Conservation (phyloP, 1,140 invertebrate species). For the Drosophila lacteicornis region DNA sequence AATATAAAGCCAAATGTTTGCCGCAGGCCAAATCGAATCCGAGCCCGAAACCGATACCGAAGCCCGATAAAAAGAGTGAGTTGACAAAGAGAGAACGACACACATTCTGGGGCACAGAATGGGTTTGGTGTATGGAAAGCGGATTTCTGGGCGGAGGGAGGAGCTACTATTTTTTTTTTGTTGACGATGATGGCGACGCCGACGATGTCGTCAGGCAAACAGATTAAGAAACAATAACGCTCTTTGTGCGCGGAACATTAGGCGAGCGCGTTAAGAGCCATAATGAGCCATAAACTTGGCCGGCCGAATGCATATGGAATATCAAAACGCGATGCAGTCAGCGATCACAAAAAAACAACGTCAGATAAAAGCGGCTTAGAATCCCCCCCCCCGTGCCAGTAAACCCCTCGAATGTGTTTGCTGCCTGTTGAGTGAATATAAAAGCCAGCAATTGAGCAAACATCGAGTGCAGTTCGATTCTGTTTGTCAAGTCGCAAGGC, state of each 20-base stretch:
- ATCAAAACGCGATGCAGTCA: conserved; percentile 60
- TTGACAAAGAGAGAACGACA: conserved; percentile 28
- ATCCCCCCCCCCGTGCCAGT: background rate
- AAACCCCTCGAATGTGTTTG: conserved; percentile 27
- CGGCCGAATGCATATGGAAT: conserved; percentile 67
- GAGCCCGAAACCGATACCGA: conserved; percentile 8
- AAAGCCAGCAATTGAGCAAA: conserved; percentile 42
- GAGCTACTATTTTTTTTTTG: conserved; percentile 6
- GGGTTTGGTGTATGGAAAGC: conserved; percentile 27
- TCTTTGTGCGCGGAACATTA: conserved; percentile 52
- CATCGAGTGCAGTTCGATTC: conserved; percentile 56
- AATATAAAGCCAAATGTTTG: conserved; percentile 47
- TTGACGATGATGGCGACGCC: conserved; percentile 35
- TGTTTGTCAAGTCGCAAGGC: conserved; percentile 45
- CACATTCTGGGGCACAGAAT: conserved; percentile 6
- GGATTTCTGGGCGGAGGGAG: conserved; percentile 11
- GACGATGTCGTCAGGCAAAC: conserved; percentile 50
- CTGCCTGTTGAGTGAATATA: conserved; percentile 40
- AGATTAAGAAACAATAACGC: conserved; percentile 75
- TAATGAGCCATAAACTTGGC: conserved; percentile 70
- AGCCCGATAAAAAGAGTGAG: conserved; percentile 16
- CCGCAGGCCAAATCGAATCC: conserved; percentile 36
- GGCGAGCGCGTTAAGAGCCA: conserved; percentile 56
- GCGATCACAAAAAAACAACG: conserved; percentile 17
- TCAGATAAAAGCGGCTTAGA: conserved; percentile 45